These are phyloP conservation scores for Heliconius eleuchia DNA, from an alignment of 1,140 invertebrate genomes.

Conservation along the genomic window DNA sequence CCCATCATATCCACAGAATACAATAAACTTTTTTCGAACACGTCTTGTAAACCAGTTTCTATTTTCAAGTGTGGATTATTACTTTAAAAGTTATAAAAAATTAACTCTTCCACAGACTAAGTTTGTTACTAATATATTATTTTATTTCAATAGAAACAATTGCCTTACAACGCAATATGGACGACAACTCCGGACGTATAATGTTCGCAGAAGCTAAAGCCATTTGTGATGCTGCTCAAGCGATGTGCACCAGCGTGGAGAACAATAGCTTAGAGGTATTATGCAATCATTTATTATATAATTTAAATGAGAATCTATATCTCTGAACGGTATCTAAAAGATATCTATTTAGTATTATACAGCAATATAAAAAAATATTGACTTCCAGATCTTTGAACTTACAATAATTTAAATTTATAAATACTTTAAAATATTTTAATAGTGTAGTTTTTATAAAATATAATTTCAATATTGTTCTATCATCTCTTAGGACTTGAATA, in stretches of 20 bases:
- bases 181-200: constrained; percentile 32
- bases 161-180: constrained; percentile 32
- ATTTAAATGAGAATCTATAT: not conserved
- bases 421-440: not conserved
- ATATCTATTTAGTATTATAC: too few relatives aligned
- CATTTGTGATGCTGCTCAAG: constrained; percentile 38
- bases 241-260: constrained; percentile 40
- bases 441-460: not conserved
- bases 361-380: too few relatives aligned
- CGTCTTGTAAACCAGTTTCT: too few relatives aligned
- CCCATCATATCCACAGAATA: too few relatives aligned
- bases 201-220: constrained; percentile 39
- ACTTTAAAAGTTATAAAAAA: too few relatives aligned
- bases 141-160: constrained; percentile 37
- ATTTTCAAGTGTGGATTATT: too few relatives aligned
- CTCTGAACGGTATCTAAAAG: too few relatives aligned
- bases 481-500: constrained; percentile 35
- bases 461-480: not conserved
- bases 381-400: too few relatives aligned
- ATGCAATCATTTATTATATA: not conserved
- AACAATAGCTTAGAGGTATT: constrained; percentile 38
- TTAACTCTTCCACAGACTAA: too few relatives aligned
- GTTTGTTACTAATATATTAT: not conserved
- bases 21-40: too few relatives aligned
- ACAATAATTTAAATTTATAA: too few relatives aligned